Percentiles rank a stretch among this genome's conserved stretches.
Conservation (phyloP, 2,797 vertebrate genomes). For the Taeniopygia guttata region DNA sequence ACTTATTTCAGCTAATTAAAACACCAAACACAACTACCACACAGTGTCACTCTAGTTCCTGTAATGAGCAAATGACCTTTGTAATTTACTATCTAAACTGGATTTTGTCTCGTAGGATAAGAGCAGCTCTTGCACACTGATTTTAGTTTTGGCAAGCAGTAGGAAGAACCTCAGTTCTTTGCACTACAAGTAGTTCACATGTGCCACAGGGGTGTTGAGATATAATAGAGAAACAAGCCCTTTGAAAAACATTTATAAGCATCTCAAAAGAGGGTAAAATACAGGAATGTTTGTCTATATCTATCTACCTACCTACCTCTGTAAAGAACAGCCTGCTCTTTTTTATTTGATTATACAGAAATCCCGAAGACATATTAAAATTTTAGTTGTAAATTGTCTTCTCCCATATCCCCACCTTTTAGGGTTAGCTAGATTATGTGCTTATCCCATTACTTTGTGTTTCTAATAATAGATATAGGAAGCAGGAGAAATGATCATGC, state of each 20-base stretch:
- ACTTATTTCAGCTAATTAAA: neutral
- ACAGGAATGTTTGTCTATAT: neutral
- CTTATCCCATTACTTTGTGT: conserved; percentile 36
- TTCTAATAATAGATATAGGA: conserved; percentile 42
- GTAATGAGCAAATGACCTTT: neutral
- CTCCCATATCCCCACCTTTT: neutral
- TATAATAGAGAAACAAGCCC: neutral
- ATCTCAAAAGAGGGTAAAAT: neutral
- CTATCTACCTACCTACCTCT: neutral
- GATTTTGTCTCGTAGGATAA: neutral
- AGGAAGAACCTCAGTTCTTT: neutral
- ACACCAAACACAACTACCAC: neutral
- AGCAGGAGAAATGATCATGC: conserved; percentile 73
- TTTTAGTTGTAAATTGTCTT: neutral
- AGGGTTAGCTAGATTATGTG: neutral
- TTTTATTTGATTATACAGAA: neutral
- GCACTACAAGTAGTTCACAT: neutral
- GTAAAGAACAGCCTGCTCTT: neutral
- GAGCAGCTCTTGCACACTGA: neutral
- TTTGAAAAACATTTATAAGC: neutral
- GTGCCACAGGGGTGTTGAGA: neutral
- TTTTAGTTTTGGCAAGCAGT: neutral
- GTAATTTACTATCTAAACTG: neutral
- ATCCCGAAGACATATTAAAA: neutral
- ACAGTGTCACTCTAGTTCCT: conserved; percentile 21